Base-by-base conservation (phyloP, 2,113 vertebrate species). In the Glaucomys volans region DNA sequence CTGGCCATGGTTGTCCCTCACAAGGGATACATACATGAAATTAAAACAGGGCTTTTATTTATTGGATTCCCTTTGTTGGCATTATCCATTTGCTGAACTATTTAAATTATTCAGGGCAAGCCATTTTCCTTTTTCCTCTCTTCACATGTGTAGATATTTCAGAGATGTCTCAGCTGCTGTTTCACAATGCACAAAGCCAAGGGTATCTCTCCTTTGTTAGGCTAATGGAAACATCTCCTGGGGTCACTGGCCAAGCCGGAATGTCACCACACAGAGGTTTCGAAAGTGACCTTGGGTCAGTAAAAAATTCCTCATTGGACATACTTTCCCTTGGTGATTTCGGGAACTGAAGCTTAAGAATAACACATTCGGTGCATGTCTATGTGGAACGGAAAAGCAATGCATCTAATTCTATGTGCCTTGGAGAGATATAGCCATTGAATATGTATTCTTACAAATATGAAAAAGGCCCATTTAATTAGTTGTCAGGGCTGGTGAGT, bases 381-480 rank as follows among this genome's bases (percentile, higher is more conserved):
- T 14, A 3, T 1, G 13, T 20, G 52, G 83, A 35, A 67, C 83
- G 42, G n/a, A 30, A 91, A 87, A 89, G 74, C 3, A 2, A 32
- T 42, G 50, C 82, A 2, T 93, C 59, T 75, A n/a, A 87, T 52
- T 76, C 62, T 40, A 8, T 44, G 32, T 54, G 94, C 37, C 82
- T 93, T 69, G 2, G 59, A 92, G 62, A 92, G 79, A 42, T 20
- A 4, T 2, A 75, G 72, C 89, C n/a, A 17, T 54, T 47, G 95
- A 52, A 80, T 47, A 86, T 82, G 92, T 88, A 86, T 90, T 90
- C n/a, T 94, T 74, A 40, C 91, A 93, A 89, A 95, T 84, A 93
- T 71, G 86, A 96, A 84, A 95, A 97, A 90, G 82, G 59, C 71
- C 83, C 54, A 12, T 88, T 98, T 94, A 94, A 87, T 95, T 79